Conservation (phyloP, 2,113 vertebrate genomes). For the Aptenodytes forsteri region DNA sequence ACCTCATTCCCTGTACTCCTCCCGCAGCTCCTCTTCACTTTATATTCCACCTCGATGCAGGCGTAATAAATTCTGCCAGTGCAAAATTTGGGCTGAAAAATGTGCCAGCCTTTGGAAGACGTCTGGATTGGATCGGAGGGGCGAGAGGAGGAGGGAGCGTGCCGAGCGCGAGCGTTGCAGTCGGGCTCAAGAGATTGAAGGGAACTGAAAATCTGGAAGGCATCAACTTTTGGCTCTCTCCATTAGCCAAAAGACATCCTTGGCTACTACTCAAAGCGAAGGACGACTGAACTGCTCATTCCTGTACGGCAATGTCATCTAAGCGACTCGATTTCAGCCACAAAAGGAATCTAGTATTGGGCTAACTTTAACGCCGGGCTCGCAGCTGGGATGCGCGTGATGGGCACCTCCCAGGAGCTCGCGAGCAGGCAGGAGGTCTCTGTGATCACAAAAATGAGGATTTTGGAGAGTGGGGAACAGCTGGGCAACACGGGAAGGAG, state of each 20-base stretch:
- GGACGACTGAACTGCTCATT: neutral
- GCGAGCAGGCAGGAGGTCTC: neutral
- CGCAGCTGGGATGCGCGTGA: accelerated
- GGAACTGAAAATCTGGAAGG: neutral
- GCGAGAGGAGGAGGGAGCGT: neutral
- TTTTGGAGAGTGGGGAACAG: neutral
- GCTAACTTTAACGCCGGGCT: accelerated
- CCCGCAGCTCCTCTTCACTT: neutral
- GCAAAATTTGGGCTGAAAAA: constrained; percentile 43
- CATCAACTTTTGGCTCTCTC: neutral
- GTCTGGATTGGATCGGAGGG: neutral
- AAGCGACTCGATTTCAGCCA: accelerated
- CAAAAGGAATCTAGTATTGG: neutral
- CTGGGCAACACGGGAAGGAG: neutral
- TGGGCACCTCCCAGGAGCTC: neutral
- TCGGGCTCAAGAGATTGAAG: neutral
- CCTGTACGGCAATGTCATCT: neutral
- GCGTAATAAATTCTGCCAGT: constrained; percentile 19
- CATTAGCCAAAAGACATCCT: neutral
- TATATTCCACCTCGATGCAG: neutral
- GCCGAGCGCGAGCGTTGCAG: accelerated
- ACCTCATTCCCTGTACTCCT: neutral
- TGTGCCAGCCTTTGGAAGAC: neutral
- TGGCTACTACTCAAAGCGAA: neutral
- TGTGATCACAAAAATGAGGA: neutral